These are phyloP conservation scores for Zootermopsis nevadensis DNA, from an alignment of 2,888 invertebrate genomes.

Conservation along the genomic window DNA sequence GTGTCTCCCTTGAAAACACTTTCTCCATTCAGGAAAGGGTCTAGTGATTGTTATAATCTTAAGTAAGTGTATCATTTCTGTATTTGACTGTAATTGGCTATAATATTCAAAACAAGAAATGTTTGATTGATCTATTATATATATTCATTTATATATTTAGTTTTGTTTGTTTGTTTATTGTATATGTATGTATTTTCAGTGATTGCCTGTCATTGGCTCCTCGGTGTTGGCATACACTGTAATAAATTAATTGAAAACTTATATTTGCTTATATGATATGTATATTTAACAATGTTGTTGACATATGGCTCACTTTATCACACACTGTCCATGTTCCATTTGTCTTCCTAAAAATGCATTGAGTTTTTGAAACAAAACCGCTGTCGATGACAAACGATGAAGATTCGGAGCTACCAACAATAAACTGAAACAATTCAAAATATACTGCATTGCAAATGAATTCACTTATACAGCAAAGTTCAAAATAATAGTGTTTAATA, in stretches of 20 bases:
- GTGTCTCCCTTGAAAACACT: not conserved
- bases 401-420: slow-evolving; percentile 68
- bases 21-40: no score
- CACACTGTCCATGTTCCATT: slow-evolving; percentile 18
- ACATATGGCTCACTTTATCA: slow-evolving; percentile 9
- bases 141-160: not conserved
- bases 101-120: no score
- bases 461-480: no score
- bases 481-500: no score
- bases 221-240: not conserved
- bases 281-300: not conserved
- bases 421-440: slow-evolving; percentile 63
- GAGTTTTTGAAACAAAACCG: slow-evolving; percentile 69
- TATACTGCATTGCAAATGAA: not conserved
- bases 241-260: not conserved
- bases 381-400: slow-evolving; percentile 67
- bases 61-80: no score
- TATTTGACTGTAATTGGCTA: no score
- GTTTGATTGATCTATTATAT: no score
- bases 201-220: not conserved
- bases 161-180: not conserved
- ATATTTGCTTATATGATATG: no score
- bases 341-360: slow-evolving; percentile 65
- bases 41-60: no score
- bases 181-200: not conserved